A percentile compares a stretch with the other conserved stretches of the same genome.
Conservation (phyloP, 2,888 invertebrate genomes). For the Parapristionchus giblindavisi region DNA sequence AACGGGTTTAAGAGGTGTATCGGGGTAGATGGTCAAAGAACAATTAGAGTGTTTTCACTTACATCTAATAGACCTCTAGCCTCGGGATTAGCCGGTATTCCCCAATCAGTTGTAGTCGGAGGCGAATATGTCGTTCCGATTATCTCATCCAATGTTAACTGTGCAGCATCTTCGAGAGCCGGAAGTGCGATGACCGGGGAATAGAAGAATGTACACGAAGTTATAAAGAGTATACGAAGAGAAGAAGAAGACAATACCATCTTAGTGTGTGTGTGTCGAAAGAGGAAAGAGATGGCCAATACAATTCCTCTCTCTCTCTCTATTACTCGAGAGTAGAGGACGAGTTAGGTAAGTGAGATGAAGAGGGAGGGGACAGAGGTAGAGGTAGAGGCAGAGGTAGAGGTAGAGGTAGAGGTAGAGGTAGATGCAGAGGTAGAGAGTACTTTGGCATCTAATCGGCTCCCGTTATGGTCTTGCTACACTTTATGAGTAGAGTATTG, state of each 20-base stretch:
- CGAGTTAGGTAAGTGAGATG: background rate
- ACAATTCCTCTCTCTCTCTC: background rate
- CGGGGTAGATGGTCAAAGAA: background rate
- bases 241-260: too few species aligned
- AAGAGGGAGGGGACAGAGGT: background rate
- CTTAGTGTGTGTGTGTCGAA: background rate
- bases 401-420: too few species aligned
- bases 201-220: background rate
- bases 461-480: too few species aligned
- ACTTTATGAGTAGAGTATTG: too few species aligned
- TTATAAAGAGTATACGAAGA: background rate
- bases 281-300: background rate
- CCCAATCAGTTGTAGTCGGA: background rate
- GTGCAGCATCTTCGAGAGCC: slow-evolving; percentile 1
- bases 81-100: slow-evolving; percentile 18
- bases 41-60: too few species aligned
- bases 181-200: background rate
- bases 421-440: too few species aligned
- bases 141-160: slow-evolving; percentile 18
- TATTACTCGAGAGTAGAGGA: background rate
- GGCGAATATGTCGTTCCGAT: slow-evolving; percentile 14
- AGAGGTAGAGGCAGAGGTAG: too few species aligned
- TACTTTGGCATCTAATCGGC: too few species aligned
- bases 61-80: background rate
- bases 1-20: background rate